Conservation (phyloP, 53 echinoderm and acorn worm genomes). For the Hippasteria phrygiana region DNA sequence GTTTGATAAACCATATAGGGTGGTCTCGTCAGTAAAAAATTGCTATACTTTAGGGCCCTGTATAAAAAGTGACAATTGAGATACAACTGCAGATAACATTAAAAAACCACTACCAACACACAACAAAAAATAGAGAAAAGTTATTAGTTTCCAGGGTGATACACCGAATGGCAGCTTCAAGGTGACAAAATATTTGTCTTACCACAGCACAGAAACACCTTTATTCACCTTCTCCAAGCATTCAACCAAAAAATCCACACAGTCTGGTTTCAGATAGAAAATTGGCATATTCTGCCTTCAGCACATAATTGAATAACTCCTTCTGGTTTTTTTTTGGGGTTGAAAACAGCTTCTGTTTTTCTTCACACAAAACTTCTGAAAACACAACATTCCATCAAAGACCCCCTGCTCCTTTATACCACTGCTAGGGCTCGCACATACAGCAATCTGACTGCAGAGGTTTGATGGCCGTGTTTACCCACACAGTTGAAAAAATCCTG, state of each 20-base stretch:
- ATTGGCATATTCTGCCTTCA: background rate
- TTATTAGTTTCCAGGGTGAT: background rate
- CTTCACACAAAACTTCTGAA: background rate
- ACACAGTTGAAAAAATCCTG: background rate
- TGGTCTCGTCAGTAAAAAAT: no score
- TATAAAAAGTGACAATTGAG: no score
- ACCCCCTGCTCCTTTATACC: background rate
- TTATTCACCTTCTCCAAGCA: no score
- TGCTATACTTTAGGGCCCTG: no score
- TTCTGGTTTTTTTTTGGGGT: background rate
- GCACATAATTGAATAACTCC: background rate
- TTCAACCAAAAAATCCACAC: background rate
- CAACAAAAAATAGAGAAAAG: no score
- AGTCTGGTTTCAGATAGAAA: background rate
- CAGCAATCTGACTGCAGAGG: background rate
- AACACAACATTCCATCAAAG: background rate
- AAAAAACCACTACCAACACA: background rate
- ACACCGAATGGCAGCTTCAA: no score
- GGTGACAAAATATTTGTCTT: background rate
- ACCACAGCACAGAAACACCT: background rate
- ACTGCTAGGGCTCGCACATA: background rate
- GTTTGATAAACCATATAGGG: no score
- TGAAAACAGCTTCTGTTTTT: background rate
- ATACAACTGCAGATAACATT: no score
- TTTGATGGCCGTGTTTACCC: constrained; percentile 6